Conservation (phyloP, 2,113 vertebrate species). For the Sylvilagus bachmani region DNA sequence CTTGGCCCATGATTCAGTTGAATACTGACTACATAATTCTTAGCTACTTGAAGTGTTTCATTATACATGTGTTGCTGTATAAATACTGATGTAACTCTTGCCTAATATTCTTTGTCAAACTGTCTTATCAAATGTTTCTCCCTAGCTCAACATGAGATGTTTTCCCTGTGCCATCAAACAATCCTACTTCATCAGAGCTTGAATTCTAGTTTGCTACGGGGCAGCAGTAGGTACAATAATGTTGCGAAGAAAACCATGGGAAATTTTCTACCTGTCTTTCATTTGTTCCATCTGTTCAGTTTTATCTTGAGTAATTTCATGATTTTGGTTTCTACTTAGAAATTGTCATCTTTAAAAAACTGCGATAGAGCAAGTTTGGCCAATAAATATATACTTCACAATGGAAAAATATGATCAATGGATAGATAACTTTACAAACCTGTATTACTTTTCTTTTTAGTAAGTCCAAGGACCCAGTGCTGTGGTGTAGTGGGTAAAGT, state of each 20-base stretch:
- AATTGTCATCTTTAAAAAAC: constrained; percentile 63
- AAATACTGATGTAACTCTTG: constrained; percentile 52
- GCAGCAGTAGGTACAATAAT: constrained; percentile 63
- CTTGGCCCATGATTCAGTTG: constrained; percentile 3
- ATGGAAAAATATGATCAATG: constrained; percentile 7
- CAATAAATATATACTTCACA: constrained; percentile 60
- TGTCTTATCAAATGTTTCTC: constrained; percentile 66
- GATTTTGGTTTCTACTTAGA: constrained; percentile 58
- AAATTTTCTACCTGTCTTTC: constrained; percentile 45
- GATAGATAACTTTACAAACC: constrained; percentile 22
- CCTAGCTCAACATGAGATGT: constrained; percentile 17
- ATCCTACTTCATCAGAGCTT: constrained; percentile 55
- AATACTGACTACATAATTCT: neutral
- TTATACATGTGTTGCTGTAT: constrained; percentile 15
- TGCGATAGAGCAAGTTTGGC: constrained; percentile 53
- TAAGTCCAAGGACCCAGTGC: too few species aligned
- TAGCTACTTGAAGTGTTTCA: neutral
- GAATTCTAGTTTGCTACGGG: constrained; percentile 59
- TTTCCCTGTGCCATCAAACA: constrained; percentile 36
- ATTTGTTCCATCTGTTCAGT: constrained; percentile 73
- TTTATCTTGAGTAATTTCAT: constrained; percentile 61
- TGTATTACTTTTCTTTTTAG: constrained; percentile 42
- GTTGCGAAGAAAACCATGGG: constrained; percentile 42
- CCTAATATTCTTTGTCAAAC: constrained; percentile 56
- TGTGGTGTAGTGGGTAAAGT: too few species aligned